Base-by-base conservation (phyloP, 2,888 invertebrate species). In the Myathropa florea region DNA sequence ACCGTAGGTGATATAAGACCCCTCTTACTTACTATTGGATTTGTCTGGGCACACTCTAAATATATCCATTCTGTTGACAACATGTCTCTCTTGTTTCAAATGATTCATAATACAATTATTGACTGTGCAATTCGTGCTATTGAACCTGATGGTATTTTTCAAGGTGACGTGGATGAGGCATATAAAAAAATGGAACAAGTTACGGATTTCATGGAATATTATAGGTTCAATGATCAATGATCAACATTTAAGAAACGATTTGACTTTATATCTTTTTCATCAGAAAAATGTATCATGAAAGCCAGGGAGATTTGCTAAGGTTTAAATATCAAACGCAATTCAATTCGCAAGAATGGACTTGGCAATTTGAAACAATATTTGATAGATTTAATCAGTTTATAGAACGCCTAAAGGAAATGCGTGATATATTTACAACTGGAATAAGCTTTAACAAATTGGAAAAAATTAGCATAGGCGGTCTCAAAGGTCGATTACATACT, bases 391-490 rank as follows among this genome's bases (percentile, higher is more conserved):
- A 95, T 77, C 91, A 93, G 0, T 97, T 95, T 90, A 93, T 95
- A 75, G 93, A 94, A 18, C 93, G 97, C 10, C 92, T 97, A 1
- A 92, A 93, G 68, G 94, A 95, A 90, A 94, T 97, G 4, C 93
- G 96, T 92, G 93, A 93, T 2, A 94, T 98, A 88, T 95, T 98
- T 88, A 94, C 95, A 57, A 95, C 96, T 0, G 96, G 96, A 0
- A 93, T 95, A 2, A 98, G 98, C 91, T 97, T 97, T 91, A 93
- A 95, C 60, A 98, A 97, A 91, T 92, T 98, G 83, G 98, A 98
- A 92, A 97, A 97, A 91, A 95, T 97, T 0, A 96, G 96, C 90
- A 94, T 97, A 76, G 95, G 96, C 57, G 97, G 96, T 0, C 90
- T 95, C 7, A 94, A 94, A 79, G 96, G 96, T 0, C 95, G 95